phyloP scores from a whole-genome alignment of 2,797 vertebrate genomes.

The Odontamblyopus lacepedii region DNA sequence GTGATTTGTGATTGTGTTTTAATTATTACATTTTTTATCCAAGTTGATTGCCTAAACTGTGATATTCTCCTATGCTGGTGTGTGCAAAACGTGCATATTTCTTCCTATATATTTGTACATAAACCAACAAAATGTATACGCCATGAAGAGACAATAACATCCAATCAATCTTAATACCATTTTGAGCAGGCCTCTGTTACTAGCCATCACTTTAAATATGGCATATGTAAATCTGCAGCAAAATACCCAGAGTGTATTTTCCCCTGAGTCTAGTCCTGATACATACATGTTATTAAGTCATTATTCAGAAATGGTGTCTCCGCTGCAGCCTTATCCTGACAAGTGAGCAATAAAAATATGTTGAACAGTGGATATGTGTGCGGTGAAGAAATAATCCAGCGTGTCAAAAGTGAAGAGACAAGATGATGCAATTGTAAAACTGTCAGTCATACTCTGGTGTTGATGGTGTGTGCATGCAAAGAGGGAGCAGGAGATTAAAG shows the following conservation, averaged over 20 bases:
- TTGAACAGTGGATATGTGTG: conserved; percentile 26
- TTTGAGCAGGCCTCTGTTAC: not conserved
- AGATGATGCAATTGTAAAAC: conserved; percentile 44
- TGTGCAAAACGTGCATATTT: not conserved
- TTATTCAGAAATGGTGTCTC: conserved; percentile 20
- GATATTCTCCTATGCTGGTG: no score
- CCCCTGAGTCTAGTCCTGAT: not conserved
- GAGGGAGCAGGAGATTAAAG: conserved; percentile 35
- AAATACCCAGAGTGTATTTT: not conserved
- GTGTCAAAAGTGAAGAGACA: conserved; percentile 56
- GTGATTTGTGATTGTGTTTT: no score
- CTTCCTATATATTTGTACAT: not conserved
- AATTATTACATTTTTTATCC: no score
- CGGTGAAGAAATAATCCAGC: conserved; percentile 43
- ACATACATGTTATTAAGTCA: conserved; percentile 3
- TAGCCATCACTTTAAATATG: conserved; percentile 19
- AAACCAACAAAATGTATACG: not conserved
- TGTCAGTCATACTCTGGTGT: conserved; percentile 43
- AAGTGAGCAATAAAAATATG: conserved; percentile 18
- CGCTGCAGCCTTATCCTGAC: conserved; percentile 24
- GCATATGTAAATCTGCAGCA: not conserved
- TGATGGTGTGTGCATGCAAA: conserved; percentile 32
- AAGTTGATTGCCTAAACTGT: no score
- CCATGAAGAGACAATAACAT: not conserved
- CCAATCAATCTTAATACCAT: not conserved